Base-by-base conservation (phyloP, 2,113 vertebrate genomes). In the Carollia perspicillata region DNA sequence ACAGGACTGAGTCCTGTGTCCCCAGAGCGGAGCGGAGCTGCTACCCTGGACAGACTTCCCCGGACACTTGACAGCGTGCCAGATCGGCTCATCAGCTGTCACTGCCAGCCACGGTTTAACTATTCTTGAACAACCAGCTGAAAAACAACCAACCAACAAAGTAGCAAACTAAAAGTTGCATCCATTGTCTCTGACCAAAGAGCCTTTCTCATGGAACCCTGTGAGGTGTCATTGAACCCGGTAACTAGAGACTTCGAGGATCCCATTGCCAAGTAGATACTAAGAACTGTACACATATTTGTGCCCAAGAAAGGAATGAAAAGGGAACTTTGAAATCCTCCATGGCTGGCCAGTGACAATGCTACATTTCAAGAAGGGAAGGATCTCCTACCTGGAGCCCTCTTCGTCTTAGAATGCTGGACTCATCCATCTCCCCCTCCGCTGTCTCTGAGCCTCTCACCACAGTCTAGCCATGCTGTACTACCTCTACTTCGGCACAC, bases 381-480 rank as follows among this genome's bases (percentile, higher is more conserved):
- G 33, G 8, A 88, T 97, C 49, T 96, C 99, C 98, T 99, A 99
- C 99, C 99, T 99, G 99, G 98, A 99, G 99, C 98, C 99, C 99
- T 93, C 99, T 98, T 86, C 99, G 98, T 96, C 99, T 99, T 97
- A 99, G 99, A 98, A 99, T 99, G 98, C 99, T 99, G 94, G 99
- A 99, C 98, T 99, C 99, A 91, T 99, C 99, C 99, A 99, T 99
- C 96, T 97, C 98, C 96, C 96, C 88, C 96, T 98, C 97, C 87
- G 94, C 96, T 96, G 97, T 97, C 98, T 96, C 97, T 98, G 98
- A 98, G 96, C 98, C 98, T 98, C 97, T 97, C 98, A 98, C 98
- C 97, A 97, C 98, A 97, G 97, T 97, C 98, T 97, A 99, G 97
- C 98, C 99, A 99, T 97, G 98, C 99, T 98, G 98, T 97, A 97